Percentiles rank a stretch among this genome's conserved stretches.
Evolutionary conservation across 2,113 vertebrate species (phyloP).

Genomic region (Thinocorus orbignyianus): DNA sequence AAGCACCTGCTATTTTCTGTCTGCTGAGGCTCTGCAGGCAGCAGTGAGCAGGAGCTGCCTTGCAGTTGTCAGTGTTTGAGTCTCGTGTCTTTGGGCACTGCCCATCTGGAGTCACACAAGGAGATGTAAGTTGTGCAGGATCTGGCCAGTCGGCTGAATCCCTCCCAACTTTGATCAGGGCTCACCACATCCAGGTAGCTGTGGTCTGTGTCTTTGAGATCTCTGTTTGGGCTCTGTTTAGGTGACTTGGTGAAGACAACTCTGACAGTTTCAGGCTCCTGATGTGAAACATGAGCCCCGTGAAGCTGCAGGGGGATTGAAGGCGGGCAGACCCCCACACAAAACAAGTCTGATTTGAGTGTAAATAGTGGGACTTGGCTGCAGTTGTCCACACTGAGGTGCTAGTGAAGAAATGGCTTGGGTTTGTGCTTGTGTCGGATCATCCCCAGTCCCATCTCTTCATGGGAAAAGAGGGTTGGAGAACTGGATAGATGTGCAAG

Average conservation of each 20-base stretch:
- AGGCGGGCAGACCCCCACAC: not conserved
- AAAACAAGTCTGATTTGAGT: not conserved
- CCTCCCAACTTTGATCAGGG: not conserved
- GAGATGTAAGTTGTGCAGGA: not conserved
- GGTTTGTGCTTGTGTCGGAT: not conserved
- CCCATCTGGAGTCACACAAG: rapidly evolving
- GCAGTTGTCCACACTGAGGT: constrained; percentile 34
- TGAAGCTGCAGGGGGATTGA: not conserved
- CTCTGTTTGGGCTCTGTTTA: not conserved
- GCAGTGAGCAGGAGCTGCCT: not conserved
- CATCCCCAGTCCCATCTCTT: not conserved
- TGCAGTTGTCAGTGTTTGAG: not conserved
- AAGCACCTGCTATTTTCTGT: not conserved
- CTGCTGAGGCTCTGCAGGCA: not conserved
- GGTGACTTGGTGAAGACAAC: not conserved
- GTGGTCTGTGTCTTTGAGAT: rapidly evolving
- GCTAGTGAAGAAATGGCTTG: constrained; percentile 4
- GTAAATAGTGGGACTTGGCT: not conserved
- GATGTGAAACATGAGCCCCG: not conserved
- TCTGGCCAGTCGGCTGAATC: rapidly evolving
- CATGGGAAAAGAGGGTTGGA: not conserved
- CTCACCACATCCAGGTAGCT: not conserved
- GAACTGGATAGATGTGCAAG: not conserved
- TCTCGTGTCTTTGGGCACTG: rapidly evolving
- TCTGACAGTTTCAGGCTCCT: not conserved